Evolutionary conservation across 2,113 vertebrate genomes (phyloP).

Genomic region (Phaethon lepturus): DNA sequence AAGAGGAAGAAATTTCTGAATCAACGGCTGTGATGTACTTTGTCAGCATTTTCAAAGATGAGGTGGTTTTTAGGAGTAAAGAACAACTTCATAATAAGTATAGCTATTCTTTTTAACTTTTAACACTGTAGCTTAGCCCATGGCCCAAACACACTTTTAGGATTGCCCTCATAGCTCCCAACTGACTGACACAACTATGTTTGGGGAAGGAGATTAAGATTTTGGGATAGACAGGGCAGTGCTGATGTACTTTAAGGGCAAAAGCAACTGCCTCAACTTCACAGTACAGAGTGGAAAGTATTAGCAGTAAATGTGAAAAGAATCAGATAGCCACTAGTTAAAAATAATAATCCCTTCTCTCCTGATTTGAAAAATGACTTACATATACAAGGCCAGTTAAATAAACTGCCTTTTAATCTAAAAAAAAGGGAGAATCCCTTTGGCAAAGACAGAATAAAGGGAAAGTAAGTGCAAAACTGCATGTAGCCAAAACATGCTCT

Average conservation of each 20-base stretch:
- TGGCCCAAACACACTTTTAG: too few species aligned
- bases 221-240: not conserved
- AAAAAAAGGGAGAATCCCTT: not conserved
- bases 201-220: not conserved
- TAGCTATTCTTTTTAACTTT: not conserved
- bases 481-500: not conserved
- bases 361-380: not conserved
- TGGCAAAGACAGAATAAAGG: not conserved
- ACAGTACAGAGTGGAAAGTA: not conserved
- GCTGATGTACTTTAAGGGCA: not conserved
- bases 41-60: not conserved
- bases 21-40: not conserved
- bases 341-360: not conserved
- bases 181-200: too few species aligned
- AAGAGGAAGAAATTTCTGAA: conserved; percentile 5
- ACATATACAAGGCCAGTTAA: not conserved
- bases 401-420: not conserved
- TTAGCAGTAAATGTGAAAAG: not conserved
- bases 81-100: not conserved
- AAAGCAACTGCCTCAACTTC: not conserved
- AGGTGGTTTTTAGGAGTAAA: not conserved
- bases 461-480: not conserved
- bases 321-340: not conserved
- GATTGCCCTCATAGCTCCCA: not conserved
- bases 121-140: not conserved